Evolutionary conservation across 2,888 invertebrate genomes (phyloP).

Genomic region (Eucriotettix oculatus): DNA sequence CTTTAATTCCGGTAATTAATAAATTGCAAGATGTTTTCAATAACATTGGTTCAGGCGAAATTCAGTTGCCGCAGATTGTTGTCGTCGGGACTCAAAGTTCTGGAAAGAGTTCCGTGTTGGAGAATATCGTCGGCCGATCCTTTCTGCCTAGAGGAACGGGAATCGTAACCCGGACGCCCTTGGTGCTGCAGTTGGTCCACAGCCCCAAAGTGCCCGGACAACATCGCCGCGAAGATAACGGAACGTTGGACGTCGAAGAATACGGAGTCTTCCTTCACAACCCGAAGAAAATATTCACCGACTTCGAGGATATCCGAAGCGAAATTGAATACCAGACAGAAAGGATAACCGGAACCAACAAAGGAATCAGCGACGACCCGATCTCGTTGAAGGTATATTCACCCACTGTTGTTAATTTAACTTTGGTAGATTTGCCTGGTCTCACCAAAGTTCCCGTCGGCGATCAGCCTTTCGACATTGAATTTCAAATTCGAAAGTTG

Average conservation of each 20-base stretch:
- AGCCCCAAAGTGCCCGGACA: too few species aligned
- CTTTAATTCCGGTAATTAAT: slow-evolving; percentile 96
- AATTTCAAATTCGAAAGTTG: too few species aligned
- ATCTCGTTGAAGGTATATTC: slow-evolving; percentile 95
- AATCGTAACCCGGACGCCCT: too few species aligned
- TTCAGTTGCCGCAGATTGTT: slow-evolving; percentile 96
- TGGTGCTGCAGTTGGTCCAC: too few species aligned
- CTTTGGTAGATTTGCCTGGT: slow-evolving; percentile 90
- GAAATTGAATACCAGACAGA: slow-evolving; percentile 95
- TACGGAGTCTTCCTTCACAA: too few species aligned
- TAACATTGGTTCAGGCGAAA: slow-evolving; percentile 91
- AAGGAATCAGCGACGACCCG: slow-evolving; percentile 89
- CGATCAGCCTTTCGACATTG: too few species aligned
- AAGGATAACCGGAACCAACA: slow-evolving; percentile 84
- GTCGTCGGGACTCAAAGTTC: slow-evolving; percentile 99
- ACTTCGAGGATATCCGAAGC: slow-evolving; percentile 77
- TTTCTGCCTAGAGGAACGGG: too few species aligned
- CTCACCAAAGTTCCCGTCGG: too few species aligned
- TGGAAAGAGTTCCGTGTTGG: slow-evolving; percentile 99
- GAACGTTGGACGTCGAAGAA: too few species aligned
- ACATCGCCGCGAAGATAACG: too few species aligned
- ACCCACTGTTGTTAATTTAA: slow-evolving; percentile 83
- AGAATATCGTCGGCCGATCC: slow-evolving; percentile 91
- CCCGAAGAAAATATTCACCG: slow-evolving; percentile 57
- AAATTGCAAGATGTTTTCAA: slow-evolving; percentile 99